Evolutionary conservation across 2,797 vertebrate species (phyloP).

Genomic region (Arnoldichthys spilopterus): DNA sequence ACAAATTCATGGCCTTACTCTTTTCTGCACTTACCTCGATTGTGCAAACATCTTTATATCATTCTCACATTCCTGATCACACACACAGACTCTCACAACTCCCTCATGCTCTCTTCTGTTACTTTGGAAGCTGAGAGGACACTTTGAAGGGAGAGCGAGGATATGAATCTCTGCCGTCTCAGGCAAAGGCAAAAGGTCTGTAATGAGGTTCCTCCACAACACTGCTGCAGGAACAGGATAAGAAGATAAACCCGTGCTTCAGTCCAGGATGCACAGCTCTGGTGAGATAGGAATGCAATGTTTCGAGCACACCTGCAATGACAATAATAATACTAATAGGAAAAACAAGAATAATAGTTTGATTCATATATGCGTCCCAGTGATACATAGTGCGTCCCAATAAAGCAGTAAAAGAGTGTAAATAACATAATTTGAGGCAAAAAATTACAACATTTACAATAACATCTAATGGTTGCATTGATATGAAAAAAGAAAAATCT

Average conservation of each 20-base stretch:
- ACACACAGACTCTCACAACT: neutral
- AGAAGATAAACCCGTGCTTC: constrained; percentile 56
- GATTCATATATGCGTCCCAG: no score
- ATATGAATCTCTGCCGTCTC: constrained; percentile 37
- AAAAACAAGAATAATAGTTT: no score
- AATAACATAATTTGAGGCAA: no score
- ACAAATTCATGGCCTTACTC: neutral
- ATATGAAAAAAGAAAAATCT: no score
- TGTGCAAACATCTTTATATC: constrained; percentile 20
- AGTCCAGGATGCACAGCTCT: constrained; percentile 21
- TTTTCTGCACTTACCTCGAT: constrained; percentile 9
- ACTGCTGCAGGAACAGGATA: constrained; percentile 45
- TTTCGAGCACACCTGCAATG: constrained; percentile 1
- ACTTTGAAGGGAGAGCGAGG: neutral
- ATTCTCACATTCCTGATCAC: constrained; percentile 22
- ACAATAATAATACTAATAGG: neutral
- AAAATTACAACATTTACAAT: no score
- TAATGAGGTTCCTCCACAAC: constrained; percentile 42
- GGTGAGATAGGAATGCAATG: neutral
- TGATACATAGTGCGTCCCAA: no score
- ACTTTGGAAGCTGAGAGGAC: constrained; percentile 5
- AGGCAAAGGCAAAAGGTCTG: constrained; percentile 40
- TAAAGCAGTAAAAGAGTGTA: no score
- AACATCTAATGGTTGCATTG: no score
- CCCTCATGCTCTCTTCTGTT: neutral